phyloP scores from a whole-genome alignment of 2,888 invertebrate genomes.

The Cantharis nigra region DNA sequence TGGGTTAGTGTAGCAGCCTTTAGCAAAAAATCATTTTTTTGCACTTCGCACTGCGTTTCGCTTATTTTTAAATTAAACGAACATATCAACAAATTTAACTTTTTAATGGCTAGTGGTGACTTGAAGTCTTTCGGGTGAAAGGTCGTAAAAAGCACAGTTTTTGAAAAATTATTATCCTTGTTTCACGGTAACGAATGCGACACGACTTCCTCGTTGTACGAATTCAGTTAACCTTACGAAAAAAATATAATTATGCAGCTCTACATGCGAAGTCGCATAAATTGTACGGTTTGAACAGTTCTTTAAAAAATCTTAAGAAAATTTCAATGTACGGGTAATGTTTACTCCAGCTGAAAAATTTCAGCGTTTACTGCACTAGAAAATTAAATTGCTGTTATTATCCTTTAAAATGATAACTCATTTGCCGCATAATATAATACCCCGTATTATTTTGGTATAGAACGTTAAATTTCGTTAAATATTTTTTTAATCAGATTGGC shows the following conservation, averaged over 20 bases:
- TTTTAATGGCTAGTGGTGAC: no score
- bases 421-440: not conserved
- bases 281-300: not conserved
- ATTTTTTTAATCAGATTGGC: not conserved
- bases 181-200: no score
- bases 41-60: not conserved
- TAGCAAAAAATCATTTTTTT: not conserved
- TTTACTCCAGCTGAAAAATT: not conserved
- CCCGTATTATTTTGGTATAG: not conserved
- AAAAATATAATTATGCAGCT: not conserved
- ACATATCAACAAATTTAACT: not conserved
- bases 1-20: constrained; percentile 20
- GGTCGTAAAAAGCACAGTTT: no score
- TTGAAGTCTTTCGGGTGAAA: no score
- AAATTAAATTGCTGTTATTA: not conserved
- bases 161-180: no score
- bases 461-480: not conserved
- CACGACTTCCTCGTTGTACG: not conserved
- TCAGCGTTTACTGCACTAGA: not conserved
- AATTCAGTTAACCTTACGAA: not conserved
- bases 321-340: no score
- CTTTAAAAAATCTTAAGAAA: not conserved
- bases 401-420: not conserved
- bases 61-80: not conserved
- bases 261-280: not conserved